A percentile compares a stretch with the other conserved stretches of the same genome.
Conservation (phyloP, 1,140 invertebrate genomes). For the Drosophila sulfurigaster region DNA sequence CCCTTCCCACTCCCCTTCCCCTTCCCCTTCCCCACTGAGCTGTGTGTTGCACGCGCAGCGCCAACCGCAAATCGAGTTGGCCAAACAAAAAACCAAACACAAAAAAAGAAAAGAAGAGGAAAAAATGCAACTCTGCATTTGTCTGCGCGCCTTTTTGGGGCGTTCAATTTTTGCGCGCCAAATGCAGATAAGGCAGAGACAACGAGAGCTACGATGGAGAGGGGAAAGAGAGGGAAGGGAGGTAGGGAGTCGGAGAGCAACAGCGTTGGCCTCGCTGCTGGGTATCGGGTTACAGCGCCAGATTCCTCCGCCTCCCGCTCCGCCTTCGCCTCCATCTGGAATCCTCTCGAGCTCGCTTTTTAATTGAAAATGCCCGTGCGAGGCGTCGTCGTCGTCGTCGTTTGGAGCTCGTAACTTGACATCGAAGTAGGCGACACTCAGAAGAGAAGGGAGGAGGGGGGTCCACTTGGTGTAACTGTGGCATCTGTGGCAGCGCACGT, state of each 20-base stretch:
- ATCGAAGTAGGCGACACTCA: constrained; percentile 56
- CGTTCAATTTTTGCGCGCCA: constrained; percentile 69
- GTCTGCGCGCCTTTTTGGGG: constrained; percentile 58
- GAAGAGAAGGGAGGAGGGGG: neutral
- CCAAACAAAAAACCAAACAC: neutral
- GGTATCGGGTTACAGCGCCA: constrained; percentile 69
- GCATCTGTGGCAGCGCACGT: constrained; percentile 59
- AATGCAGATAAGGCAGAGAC: constrained; percentile 56
- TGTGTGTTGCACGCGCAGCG: neutral
- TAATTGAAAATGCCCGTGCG: constrained; percentile 64
- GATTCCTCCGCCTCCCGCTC: neutral
- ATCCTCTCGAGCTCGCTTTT: constrained; percentile 24
- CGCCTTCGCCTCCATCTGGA: neutral
- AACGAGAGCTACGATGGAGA: neutral
- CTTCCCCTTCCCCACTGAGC: too few species aligned
- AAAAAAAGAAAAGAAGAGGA: constrained; percentile 20
- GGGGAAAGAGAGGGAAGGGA: neutral
- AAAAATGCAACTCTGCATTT: constrained; percentile 71
- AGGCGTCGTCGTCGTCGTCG: constrained; percentile 39
- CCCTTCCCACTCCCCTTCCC: neutral
- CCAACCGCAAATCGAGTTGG: constrained; percentile 10
- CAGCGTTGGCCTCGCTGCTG: constrained; percentile 31
- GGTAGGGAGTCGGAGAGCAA: neutral
- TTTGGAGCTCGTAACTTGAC: constrained; percentile 66
- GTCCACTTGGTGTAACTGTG: neutral